These are phyloP conservation scores for Thunnus maccoyii DNA, from an alignment of 2,113 vertebrate species.

Conservation along the genomic window DNA sequence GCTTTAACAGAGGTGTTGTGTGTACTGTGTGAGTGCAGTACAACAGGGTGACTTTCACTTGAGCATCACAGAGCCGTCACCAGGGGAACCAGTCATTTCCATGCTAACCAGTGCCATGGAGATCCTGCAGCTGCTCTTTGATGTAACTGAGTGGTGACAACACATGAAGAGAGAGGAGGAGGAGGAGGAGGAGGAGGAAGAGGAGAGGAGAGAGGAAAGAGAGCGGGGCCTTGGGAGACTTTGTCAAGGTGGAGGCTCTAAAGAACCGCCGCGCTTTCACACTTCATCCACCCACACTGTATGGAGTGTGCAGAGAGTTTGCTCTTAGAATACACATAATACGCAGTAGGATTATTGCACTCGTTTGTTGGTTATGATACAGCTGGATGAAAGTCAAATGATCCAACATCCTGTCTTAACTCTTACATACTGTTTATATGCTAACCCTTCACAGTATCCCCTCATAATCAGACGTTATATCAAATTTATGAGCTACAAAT, in stretches of 20 bases:
- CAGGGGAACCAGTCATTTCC: constrained; percentile 59
- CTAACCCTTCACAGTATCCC: too few species aligned
- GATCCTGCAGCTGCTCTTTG: constrained; percentile 66
- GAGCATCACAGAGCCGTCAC: constrained; percentile 54
- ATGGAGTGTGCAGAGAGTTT: background rate
- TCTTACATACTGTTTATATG: too few species aligned
- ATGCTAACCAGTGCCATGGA: constrained; percentile 60
- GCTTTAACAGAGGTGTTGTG: constrained; percentile 18
- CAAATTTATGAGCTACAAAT: too few species aligned
- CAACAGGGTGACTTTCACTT: constrained; percentile 37
- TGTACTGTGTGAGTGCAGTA: background rate
- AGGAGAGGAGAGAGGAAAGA: too few species aligned
- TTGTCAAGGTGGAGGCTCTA: constrained; percentile 30
- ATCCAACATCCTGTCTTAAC: too few species aligned
- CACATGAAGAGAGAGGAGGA: background rate
- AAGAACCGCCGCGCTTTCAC: constrained; percentile 9
- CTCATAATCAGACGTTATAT: too few species aligned
- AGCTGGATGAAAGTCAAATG: too few species aligned
- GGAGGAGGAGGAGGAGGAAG: background rate
- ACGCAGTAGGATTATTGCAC: background rate
- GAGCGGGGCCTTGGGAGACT: constrained; percentile 14
- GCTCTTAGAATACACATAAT: background rate
- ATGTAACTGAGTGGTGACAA: constrained; percentile 44
- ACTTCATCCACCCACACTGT: background rate
- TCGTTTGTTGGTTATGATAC: background rate